A percentile compares a stretch with the other conserved stretches of the same genome.
Conservation (phyloP, 2,797 vertebrate genomes). For the Trematomus bernacchii region DNA sequence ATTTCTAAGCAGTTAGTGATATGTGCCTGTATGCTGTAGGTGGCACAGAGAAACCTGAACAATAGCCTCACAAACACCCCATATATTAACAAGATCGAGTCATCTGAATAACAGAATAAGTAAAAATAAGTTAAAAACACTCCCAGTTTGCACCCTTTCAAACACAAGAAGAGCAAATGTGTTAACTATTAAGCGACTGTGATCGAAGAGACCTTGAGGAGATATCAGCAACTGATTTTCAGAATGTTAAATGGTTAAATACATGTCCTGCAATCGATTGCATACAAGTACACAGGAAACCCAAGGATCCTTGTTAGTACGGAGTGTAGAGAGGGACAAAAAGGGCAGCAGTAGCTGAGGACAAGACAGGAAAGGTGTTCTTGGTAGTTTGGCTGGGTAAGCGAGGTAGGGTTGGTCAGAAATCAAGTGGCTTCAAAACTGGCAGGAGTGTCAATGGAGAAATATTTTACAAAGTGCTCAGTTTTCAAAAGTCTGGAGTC, state of each 20-base stretch:
- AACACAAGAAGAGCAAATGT: constrained; percentile 32
- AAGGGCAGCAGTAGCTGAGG: constrained; percentile 67
- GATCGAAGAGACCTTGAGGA: constrained; percentile 32
- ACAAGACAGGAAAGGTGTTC: constrained; percentile 64
- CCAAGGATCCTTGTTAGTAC: constrained; percentile 55
- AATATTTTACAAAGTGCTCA: constrained; percentile 68
- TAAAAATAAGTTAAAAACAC: constrained; percentile 49
- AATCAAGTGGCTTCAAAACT: constrained; percentile 78
- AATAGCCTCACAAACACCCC: constrained; percentile 38
- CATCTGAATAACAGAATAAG: constrained; percentile 46
- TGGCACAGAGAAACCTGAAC: constrained; percentile 37
- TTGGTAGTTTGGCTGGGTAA: constrained; percentile 86
- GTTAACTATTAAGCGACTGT: constrained; percentile 37
- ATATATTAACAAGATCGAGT: constrained; percentile 44
- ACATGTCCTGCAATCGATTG: constrained; percentile 57
- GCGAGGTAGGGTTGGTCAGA: constrained; percentile 87
- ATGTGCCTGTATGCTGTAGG: constrained; percentile 34
- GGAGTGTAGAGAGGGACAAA: constrained; percentile 43
- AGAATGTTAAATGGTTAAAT: constrained; percentile 50
- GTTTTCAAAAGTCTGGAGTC: constrained; percentile 18
- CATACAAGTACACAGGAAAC: constrained; percentile 60
- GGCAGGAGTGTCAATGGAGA: constrained; percentile 81
- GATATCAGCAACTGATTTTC: constrained; percentile 41
- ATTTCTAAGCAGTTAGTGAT: constrained; percentile 36
- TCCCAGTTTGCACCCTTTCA: constrained; percentile 6